Percentiles rank a stretch among this genome's conserved stretches.
Evolutionary conservation across 2,113 vertebrate genomes (phyloP).

Genomic region (Anoplopoma fimbria): DNA sequence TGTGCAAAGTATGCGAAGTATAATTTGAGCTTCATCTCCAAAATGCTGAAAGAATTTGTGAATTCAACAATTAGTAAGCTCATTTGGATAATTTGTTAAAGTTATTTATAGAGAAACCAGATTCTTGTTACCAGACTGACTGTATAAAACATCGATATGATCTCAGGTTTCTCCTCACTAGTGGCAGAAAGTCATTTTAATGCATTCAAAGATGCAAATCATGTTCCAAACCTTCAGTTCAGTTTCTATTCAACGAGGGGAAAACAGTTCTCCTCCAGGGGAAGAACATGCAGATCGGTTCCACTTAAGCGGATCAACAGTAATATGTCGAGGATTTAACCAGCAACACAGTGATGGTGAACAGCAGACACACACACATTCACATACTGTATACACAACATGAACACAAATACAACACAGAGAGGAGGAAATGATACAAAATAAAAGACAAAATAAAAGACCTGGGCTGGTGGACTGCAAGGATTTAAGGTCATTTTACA

Average conservation of each 20-base stretch:
- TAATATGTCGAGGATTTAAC: conserved; percentile 40
- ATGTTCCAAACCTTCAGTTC: background rate
- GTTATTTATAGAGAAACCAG: background rate
- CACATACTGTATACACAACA: background rate
- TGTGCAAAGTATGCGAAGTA: too few relatives aligned
- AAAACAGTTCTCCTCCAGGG: conserved; percentile 19
- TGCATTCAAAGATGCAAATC: background rate
- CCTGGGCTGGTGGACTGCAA: too few relatives aligned
- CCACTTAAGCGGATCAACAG: conserved; percentile 65
- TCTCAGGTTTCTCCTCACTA: background rate
- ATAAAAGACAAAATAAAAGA: too few relatives aligned
- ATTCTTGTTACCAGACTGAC: background rate
- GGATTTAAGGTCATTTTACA: too few relatives aligned
- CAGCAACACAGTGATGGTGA: conserved; percentile 18
- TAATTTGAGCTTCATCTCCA: background rate
- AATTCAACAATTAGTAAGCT: too few relatives aligned
- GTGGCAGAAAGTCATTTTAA: too few relatives aligned
- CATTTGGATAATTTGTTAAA: background rate
- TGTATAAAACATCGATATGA: background rate
- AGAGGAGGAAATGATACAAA: background rate
- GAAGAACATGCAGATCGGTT: conserved; percentile 49
- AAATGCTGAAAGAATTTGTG: background rate
- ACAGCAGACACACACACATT: background rate
- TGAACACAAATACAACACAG: background rate
- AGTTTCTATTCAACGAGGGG: background rate